These are phyloP conservation scores for Barbus barbus DNA, from an alignment of 2,113 vertebrate genomes.

Conservation along the genomic window DNA sequence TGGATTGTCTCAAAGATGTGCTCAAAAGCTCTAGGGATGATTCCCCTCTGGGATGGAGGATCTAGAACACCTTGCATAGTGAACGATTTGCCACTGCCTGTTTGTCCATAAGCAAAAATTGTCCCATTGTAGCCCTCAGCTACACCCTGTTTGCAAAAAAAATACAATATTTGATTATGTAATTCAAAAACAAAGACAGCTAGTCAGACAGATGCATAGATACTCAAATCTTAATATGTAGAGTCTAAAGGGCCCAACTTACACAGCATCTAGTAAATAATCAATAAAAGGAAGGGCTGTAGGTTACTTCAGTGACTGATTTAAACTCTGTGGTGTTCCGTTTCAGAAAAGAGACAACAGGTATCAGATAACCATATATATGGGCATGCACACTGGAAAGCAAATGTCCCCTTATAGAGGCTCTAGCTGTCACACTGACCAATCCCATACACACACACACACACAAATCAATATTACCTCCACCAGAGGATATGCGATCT, in stretches of 20 bases:
- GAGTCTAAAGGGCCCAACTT: neutral
- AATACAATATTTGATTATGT: no score
- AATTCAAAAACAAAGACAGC: neutral
- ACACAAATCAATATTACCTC: constrained; percentile 75
- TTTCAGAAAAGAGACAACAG: constrained; percentile 31
- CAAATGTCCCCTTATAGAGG: neutral
- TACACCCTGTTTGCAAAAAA: constrained; percentile 75
- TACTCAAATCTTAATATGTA: neutral
- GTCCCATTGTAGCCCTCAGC: constrained; percentile 90
- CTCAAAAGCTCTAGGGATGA: constrained; percentile 87
- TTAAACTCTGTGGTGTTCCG: constrained; percentile 28
- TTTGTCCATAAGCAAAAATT: constrained; percentile 91
- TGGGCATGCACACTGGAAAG: neutral
- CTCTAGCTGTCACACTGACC: neutral
- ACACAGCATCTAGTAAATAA: constrained; percentile 48
- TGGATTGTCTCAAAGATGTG: constrained; percentile 88
- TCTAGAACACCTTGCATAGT: constrained; percentile 85
- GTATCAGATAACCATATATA: neutral
- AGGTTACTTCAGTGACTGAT: constrained; percentile 16
- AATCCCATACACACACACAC: neutral
- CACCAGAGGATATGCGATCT: constrained; percentile 82
- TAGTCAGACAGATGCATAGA: neutral
- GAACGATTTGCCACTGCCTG: constrained; percentile 91
- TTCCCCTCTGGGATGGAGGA: constrained; percentile 77
- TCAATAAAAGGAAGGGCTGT: constrained; percentile 54